Base-by-base conservation (phyloP, 2,888 invertebrate genomes). In the Campopleginae sp. region DNA sequence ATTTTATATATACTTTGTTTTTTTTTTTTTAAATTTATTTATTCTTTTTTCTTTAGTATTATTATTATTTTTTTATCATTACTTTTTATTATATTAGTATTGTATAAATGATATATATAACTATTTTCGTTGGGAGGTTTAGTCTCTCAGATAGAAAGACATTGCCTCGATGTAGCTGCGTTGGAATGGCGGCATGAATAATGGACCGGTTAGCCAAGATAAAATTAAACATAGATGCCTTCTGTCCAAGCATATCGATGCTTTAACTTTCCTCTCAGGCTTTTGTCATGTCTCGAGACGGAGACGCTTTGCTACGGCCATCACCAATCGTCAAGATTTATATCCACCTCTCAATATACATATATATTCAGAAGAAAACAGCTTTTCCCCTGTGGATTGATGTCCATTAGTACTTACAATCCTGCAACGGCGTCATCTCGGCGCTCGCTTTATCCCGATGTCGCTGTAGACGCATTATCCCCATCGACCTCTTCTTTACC, bases 371-470 rank as follows among this genome's bases (percentile, higher is more conserved):
- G 48, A 44, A 71, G 42, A 42, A 77, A 77, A 77, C 42, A 74
- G 63, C 74, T 77, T 33, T 80, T 72, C 58, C 33, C 46, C n/a
- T 51, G 46, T 81, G 61, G 77, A 84, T 84, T 78, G 77, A 84
- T 81, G 80, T 84, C 81, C 80, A 84, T 84, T 81, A 84, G 81
- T 63, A 80, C 83, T 65, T 54, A 63, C 74, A 65, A 78, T 54
- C 63, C 78, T 63, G 71, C 65, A 75, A 54, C 77, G 75, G 74
- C 82, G 85, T 85, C 85, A 79, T 75, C 61, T 27, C 74, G 81
- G 63, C 82, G 75, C 70, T 78, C 78, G 68, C 58, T 75, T 77
- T 75, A 44, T 65, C 31, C 38, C 44, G 27, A 54, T 65, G 42
- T 66, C 54, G 48, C 54, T 70, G 72, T 70, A 44, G 46, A 46